Conservation (phyloP, 2,797 vertebrate species). For the Fundulus diaphanus region DNA sequence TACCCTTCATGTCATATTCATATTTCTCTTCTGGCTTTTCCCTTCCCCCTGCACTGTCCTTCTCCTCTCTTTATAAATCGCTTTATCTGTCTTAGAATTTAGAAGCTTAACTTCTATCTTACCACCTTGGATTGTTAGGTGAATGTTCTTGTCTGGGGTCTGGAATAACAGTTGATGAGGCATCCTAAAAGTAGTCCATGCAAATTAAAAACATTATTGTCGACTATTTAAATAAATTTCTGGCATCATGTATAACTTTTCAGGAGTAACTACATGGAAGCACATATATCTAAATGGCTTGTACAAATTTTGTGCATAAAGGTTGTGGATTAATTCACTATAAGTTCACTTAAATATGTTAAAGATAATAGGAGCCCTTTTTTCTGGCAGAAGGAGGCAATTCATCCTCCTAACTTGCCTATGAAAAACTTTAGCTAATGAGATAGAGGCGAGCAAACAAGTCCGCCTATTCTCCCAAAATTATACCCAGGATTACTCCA, state of each 20-base stretch:
- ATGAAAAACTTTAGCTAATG: not conserved
- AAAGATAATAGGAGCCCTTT: no score
- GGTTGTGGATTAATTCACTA: no score
- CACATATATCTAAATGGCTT: slow-evolving; percentile 12
- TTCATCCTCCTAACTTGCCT: no score
- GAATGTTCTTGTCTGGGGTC: not conserved
- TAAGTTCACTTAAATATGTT: no score
- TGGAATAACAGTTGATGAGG: not conserved
- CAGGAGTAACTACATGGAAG: slow-evolving; percentile 26
- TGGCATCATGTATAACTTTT: slow-evolving; percentile 39
- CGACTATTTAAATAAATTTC: not conserved
- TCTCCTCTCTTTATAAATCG: no score
- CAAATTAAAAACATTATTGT: not conserved
- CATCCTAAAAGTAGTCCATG: not conserved
- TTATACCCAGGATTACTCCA: no score
- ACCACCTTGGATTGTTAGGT: not conserved
- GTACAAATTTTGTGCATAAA: no score
- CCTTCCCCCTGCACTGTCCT: slow-evolving; percentile 10
- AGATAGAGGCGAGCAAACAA: not conserved
- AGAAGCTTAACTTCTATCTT: not conserved
- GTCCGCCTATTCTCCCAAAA: not conserved
- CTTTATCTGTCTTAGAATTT: not conserved
- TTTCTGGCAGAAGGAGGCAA: no score
- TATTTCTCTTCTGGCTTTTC: not conserved
- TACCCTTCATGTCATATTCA: slow-evolving; percentile 9